Evolutionary conservation across 2,888 invertebrate species (phyloP), one percentile per base, ranked within the genome.

Genomic region (Cosmia trapezina): DNA sequence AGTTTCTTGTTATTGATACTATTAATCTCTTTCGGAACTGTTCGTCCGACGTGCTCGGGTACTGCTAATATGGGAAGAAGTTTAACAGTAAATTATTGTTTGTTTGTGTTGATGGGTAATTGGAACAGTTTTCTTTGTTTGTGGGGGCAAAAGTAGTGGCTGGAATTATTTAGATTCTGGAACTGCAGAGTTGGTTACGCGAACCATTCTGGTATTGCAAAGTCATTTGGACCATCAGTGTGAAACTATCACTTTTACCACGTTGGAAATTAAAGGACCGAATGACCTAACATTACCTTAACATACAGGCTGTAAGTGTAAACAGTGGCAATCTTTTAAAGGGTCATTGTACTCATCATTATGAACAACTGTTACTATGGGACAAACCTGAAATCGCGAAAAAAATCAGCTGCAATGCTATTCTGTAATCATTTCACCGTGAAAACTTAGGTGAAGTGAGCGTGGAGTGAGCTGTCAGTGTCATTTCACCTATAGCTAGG

Each of bases 1-100:
- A 77, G 84, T 81, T 81, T 71, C 76, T 81, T 83, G 82, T 77
- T 84, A 84, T 77, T 84, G 81, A 71, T 82, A 73, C 81, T 71
- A 82, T 82, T 82, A 82, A 82, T 82, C 84, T 83, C 81, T 83
- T 83, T 69, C 61, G 5, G 54, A 70, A 76, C 64, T 68, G 64
- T 75, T 81, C 66, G 53, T 65, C 57, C 28, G 67, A 68, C 78
- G 65, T 70, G 75, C 47, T 14, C n/a, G 66, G 47, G 57, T 73
- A 57, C 62, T 63, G 60, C 56, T 78, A 70, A 73, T 78, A 59
- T 70, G 43, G 59, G 64, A 57, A 62, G 65, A 83, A 80, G 69
- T 83, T 73, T 56, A 61, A 73, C 69, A 64, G 67, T 75, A 80
- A 75, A 70, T 83, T 75, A 70, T 54, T 75, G 33, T 73, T 78